Conservation (phyloP, 2,888 invertebrate species). For the Tetrapedia diversipes region DNA sequence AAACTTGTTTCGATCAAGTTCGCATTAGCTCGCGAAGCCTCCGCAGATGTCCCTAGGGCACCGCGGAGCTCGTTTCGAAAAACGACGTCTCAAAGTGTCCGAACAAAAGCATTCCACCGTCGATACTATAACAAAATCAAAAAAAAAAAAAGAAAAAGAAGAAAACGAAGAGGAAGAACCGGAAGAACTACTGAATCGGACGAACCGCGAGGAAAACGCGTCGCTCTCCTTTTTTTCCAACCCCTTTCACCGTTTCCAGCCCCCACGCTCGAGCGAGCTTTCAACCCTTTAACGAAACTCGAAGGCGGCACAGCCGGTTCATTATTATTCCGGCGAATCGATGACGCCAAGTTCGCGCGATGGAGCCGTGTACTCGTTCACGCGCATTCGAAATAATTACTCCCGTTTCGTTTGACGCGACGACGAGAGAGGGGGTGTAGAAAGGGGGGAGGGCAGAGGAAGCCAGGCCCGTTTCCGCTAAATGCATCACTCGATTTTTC, state of each 20-base stretch:
- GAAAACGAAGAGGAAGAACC: no score
- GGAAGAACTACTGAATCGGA: no score
- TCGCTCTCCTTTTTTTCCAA: not conserved
- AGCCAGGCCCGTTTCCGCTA: slow-evolving; percentile 23
- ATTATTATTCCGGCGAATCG: slow-evolving; percentile 30
- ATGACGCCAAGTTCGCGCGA: slow-evolving; percentile 21
- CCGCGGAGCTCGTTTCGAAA: no score
- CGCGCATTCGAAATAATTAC: slow-evolving; percentile 45
- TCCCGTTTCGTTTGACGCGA: slow-evolving; percentile 38
- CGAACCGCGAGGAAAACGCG: not conserved
- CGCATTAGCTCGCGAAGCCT: no score
- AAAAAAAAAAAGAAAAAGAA: not conserved
- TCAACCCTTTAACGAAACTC: slow-evolving; percentile 13
- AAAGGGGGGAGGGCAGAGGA: not conserved
- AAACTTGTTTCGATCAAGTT: no score
- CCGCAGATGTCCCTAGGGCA: no score
- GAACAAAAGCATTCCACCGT: no score
- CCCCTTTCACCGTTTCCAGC: not conserved
- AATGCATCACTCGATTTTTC: slow-evolving; percentile 44
- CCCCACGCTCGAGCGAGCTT: not conserved
- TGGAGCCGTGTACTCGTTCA: slow-evolving; percentile 10
- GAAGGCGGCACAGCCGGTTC: slow-evolving; percentile 3
- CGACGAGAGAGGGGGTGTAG: not conserved
- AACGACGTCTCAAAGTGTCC: no score
- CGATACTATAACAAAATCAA: no score